Conservation (phyloP, 2,797 vertebrate genomes). For the Danionella dracula region DNA sequence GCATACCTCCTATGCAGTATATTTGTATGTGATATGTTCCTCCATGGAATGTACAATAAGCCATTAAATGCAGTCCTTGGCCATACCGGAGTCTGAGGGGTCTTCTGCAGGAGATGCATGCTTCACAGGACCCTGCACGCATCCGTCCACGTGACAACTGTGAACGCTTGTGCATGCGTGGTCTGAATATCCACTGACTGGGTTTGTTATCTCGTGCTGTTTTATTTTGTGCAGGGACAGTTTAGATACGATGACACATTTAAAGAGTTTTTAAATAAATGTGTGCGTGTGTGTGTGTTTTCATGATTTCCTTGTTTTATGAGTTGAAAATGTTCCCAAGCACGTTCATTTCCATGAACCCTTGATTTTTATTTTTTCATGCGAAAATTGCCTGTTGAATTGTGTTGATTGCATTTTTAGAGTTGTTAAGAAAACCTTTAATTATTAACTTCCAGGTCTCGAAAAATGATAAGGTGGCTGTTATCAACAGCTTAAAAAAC, state of each 20-base stretch:
- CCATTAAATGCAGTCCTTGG: slow-evolving; percentile 31
- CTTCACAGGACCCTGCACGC: not conserved
- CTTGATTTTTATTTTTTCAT: too few relatives aligned
- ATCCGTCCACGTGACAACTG: slow-evolving; percentile 35
- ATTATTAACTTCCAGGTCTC: too few relatives aligned
- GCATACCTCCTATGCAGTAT: too few relatives aligned
- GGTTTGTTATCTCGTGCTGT: slow-evolving; percentile 30
- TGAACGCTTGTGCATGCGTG: slow-evolving; percentile 64
- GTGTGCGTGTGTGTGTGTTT: too few relatives aligned
- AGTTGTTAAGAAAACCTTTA: too few relatives aligned
- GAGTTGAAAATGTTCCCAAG: too few relatives aligned
- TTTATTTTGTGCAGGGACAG: slow-evolving; percentile 45
- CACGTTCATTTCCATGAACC: too few relatives aligned
- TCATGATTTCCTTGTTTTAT: too few relatives aligned
- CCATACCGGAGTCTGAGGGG: slow-evolving; percentile 3
- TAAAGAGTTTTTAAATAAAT: too few relatives aligned
- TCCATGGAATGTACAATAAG: slow-evolving; percentile 54
- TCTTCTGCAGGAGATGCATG: not conserved
- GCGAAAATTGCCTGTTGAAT: too few relatives aligned
- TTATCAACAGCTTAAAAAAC: slow-evolving; percentile 30
- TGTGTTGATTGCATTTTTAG: too few relatives aligned
- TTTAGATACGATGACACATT: too few relatives aligned
- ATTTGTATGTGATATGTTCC: slow-evolving; percentile 36
- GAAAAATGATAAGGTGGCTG: slow-evolving; percentile 62
- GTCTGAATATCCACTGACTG: slow-evolving; percentile 54